Evolutionary conservation across 2,888 invertebrate species (phyloP).

Genomic region (Perizoma flavofasciatum): DNA sequence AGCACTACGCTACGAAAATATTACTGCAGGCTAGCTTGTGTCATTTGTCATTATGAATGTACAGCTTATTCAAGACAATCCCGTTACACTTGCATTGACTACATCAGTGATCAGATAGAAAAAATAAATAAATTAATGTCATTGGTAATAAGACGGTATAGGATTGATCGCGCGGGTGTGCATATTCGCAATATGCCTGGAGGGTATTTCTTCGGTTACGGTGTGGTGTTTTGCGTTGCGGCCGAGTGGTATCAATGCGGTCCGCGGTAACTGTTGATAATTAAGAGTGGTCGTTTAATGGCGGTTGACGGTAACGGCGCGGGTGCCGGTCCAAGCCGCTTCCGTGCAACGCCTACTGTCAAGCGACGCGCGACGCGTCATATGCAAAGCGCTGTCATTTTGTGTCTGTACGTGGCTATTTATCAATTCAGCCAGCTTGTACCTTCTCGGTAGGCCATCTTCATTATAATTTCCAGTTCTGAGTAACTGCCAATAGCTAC

Average conservation of each 20-base stretch:
- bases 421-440: slow-evolving; percentile 16
- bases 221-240: slow-evolving; percentile 49
- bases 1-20: slow-evolving; percentile 5
- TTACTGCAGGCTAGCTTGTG: background rate
- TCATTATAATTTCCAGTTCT: slow-evolving; percentile 23
- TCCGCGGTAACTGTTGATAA: slow-evolving; percentile 78
- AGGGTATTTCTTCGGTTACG: slow-evolving; percentile 51
- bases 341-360: slow-evolving; percentile 65
- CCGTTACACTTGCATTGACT: slow-evolving; percentile 14
- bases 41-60: slow-evolving; percentile 1
- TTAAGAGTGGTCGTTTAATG: slow-evolving; percentile 76
- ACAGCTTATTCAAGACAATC: background rate
- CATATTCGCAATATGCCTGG: slow-evolving; percentile 31
- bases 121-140: slow-evolving; percentile 25
- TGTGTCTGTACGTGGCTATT: slow-evolving; percentile 11
- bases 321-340: slow-evolving; percentile 61
- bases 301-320: slow-evolving; percentile 71
- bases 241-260: slow-evolving; percentile 56
- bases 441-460: slow-evolving; percentile 5
- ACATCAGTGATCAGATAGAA: slow-evolving; percentile 19
- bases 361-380: slow-evolving; percentile 46
- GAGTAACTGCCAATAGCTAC: background rate
- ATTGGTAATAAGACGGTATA: slow-evolving; percentile 31
- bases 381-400: slow-evolving; percentile 41
- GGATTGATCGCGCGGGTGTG: slow-evolving; percentile 28